These are phyloP conservation scores for Aphrophora alni DNA, from an alignment of 2,888 invertebrate species.

Conservation along the genomic window DNA sequence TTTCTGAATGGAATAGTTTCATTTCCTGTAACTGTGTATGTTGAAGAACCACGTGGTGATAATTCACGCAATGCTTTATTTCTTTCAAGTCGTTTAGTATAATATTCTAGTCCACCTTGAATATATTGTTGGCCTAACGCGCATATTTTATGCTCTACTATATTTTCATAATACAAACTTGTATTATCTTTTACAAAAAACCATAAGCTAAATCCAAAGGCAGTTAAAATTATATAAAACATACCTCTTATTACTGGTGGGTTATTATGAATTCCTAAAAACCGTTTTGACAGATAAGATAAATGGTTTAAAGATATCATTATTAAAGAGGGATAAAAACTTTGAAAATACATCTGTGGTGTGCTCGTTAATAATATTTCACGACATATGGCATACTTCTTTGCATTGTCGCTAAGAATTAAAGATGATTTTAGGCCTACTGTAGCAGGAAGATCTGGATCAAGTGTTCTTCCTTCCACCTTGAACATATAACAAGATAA, in stretches of 20 bases:
- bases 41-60: background rate
- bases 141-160: constrained; percentile 68
- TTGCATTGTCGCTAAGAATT: constrained; percentile 77
- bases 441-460: constrained; percentile 70
- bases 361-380: constrained; percentile 70
- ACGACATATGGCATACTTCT: constrained; percentile 80
- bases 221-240: constrained; percentile 64
- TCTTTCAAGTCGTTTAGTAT: constrained; percentile 62
- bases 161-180: constrained; percentile 67
- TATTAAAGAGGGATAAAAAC: constrained; percentile 61
- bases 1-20: background rate
- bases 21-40: background rate
- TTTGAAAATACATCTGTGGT: constrained; percentile 65
- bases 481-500: no score
- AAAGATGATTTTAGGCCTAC: constrained; percentile 69
- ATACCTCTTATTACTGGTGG: constrained; percentile 52
- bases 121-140: constrained; percentile 67
- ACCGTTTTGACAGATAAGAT: background rate
- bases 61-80: background rate
- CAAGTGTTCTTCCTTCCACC: constrained; percentile 68
- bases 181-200: constrained; percentile 69
- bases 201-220: constrained; percentile 67
- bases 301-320: background rate
- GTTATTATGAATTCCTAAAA: background rate
- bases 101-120: constrained; percentile 78